Base-by-base conservation (phyloP, 2,797 vertebrate genomes). In the Morus bassanus region DNA sequence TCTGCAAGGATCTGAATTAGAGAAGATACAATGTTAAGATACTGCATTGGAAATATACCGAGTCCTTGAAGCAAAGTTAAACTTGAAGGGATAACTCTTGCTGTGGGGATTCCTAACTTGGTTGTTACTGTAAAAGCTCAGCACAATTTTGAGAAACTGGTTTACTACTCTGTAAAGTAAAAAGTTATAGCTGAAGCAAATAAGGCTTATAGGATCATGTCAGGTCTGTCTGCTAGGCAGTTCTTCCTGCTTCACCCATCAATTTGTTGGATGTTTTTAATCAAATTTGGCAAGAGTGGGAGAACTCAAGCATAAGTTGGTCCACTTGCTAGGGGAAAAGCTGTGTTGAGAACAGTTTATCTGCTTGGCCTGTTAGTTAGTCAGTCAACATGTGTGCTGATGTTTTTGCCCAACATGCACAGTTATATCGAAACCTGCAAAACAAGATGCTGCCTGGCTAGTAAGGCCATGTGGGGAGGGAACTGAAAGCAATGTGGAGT, bases 61-160 rank as follows among this genome's bases (percentile, higher is more conserved):
- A 54, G 72, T 85, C 61, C 88, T 96, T 92, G 79, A 88, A 95
- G 48, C 56, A 30, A 80, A 94, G 76, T 84, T 91, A 9, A 76
- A 64, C 59, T 87, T 89, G 51, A 45, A 69, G 1, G 4, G n/a
- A 2, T 53, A n/a, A 24, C 51, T 81, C 33, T 46, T 85, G 22
- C 63, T 83, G 25, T 65, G 61, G 60, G n/a, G 84, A 59, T 78
- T 86, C 41, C 11, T 31, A 43, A 57, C 30, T 65, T 80, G 25
- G 12, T 56, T 37, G 48, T 22, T 72, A 6, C 14, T 85, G 41
- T 73, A 50, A 60, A 81, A 84, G 18, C 64, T 82, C 23, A 19
- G 4, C 5, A n/a, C 25, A 10, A 21, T 90, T 94, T 68, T 48
- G 30, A 63, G 51, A 59, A 82, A 6, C 35, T 82, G 33, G 2